phyloP scores from a whole-genome alignment of 2,888 invertebrate genomes.

The Teleiodes luculella region DNA sequence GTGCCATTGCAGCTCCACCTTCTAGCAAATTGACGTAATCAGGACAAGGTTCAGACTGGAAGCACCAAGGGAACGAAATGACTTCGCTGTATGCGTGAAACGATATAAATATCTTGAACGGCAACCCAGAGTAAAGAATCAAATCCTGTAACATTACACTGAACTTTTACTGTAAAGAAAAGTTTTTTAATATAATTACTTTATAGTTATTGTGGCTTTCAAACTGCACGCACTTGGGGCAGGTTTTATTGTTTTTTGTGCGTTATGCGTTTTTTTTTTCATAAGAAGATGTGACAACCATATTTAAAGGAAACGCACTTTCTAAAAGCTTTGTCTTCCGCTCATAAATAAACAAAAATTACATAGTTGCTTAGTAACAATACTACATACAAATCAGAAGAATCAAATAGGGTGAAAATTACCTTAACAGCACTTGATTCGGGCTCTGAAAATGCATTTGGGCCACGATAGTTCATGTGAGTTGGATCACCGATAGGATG shows the following conservation, averaged over 20 bases:
- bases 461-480: slow-evolving; percentile 58
- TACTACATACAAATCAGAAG: no score
- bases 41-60: slow-evolving; percentile 56
- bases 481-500: slow-evolving; percentile 48
- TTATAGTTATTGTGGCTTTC: no score
- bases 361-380: no score
- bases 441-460: slow-evolving; percentile 63
- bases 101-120: slow-evolving; percentile 65
- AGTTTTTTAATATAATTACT: no score
- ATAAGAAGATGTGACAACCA: no score
- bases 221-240: no score
- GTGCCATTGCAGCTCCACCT: slow-evolving; percentile 64
- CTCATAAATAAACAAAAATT: no score
- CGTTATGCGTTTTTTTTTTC: no score
- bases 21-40: slow-evolving; percentile 66
- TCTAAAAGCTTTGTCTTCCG: no score
- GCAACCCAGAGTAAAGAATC: slow-evolving; percentile 60
- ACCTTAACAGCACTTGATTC: slow-evolving; percentile 66
- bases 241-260: no score
- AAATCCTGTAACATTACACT: slow-evolving; percentile 44
- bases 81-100: slow-evolving; percentile 66
- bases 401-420: not conserved
- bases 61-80: slow-evolving; percentile 68
- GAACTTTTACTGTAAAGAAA: no score
- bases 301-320: no score